Percentiles rank a stretch among this genome's conserved stretches.
Evolutionary conservation across 2,113 vertebrate species (phyloP).

Genomic region (Python bivittatus): DNA sequence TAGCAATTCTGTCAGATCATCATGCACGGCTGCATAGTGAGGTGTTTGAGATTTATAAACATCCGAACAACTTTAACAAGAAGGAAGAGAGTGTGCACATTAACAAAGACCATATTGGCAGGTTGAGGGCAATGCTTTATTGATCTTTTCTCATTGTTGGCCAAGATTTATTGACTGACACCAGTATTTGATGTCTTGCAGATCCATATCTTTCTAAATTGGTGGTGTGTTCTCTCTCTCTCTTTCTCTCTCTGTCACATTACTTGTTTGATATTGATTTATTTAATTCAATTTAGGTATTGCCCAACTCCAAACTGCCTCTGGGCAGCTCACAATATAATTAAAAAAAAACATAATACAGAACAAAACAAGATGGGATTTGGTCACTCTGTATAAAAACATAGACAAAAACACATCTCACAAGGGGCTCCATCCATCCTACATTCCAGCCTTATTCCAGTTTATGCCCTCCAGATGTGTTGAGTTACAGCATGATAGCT

Average conservation of each 20-base stretch:
- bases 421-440: not conserved
- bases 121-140: not conserved
- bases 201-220: not conserved
- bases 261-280: too few relatives aligned
- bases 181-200: not conserved
- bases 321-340: not conserved
- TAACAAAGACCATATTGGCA: not conserved
- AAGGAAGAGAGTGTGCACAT: not conserved
- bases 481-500: not conserved
- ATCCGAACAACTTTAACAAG: not conserved
- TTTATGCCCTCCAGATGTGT: not conserved
- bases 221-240: too few relatives aligned
- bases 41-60: not conserved
- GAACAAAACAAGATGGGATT: not conserved
- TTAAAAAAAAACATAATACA: not conserved
- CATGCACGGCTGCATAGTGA: not conserved
- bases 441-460: not conserved
- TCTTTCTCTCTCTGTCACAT: too few relatives aligned
- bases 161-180: not conserved
- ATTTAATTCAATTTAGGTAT: not conserved
- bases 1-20: not conserved
- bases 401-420: not conserved
- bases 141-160: not conserved
- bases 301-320: not conserved
- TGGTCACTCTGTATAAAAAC: not conserved